Evolutionary conservation across 2,888 invertebrate genomes (phyloP), one percentile per base, ranked within the genome.

Genomic region (Plagodis dolabraria): DNA sequence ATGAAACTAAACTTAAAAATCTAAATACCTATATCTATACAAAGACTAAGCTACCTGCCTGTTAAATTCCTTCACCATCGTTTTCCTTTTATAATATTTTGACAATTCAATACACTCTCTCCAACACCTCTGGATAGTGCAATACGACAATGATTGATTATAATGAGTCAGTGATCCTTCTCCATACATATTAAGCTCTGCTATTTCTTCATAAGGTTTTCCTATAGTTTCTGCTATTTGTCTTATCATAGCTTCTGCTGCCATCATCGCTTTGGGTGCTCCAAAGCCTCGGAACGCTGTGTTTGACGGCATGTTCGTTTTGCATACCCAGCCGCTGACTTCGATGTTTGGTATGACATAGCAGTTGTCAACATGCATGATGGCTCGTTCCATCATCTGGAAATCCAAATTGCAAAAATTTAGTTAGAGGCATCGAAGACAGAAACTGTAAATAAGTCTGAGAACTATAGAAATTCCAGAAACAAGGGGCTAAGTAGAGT

Each of bases 241-340:
- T 64, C 96, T 93, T 47, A 98, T 94, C 75, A 97, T 95, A 63
- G 92, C 94, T 86, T 98, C 98, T 0, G 94, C 95, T 7, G 96
- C 94, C 72, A 97, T 95, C 97, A 98, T 97, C 6, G 96, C 97
- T 82, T 98, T 97, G 0, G 98, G 98, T 0, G 95, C 97, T 2
- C 98, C 98, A 76, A 98, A 98, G 2, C 98, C 98, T 76, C 99
- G 93, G 77, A 98, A 99, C 0, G 99, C 98, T 0, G 98, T 99
- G 80, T 98, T 98, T 0, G 98, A 97, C 0, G 98, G 95, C 67
- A 97, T 85, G 89, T 99, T 98, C 0, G 99, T 99, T 85, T 95
- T 96, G 80, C 98, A 99, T 7, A 95, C 91, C 79, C 94, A 95
- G 0, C 96, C 96, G 33, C 89, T 90, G 0, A 96, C 93, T 68